These are phyloP conservation scores for Amphiduros pacificus DNA, from an alignment of 2,888 invertebrate species.

Conservation along the genomic window DNA sequence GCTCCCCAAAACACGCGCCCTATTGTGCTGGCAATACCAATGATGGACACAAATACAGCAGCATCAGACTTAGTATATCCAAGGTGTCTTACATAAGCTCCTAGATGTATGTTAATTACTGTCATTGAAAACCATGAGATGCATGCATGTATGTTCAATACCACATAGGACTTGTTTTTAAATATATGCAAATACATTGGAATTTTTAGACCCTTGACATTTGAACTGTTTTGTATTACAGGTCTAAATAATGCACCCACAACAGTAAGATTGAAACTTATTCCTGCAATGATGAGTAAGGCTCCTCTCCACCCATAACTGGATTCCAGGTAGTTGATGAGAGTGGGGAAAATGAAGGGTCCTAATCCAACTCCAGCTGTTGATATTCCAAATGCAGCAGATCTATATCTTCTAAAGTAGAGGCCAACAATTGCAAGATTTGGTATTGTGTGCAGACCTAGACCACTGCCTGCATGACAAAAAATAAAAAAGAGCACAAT, in stretches of 20 bases:
- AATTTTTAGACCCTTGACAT: not conserved
- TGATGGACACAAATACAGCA: not conserved
- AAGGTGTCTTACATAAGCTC: not conserved
- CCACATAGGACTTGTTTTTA: not conserved
- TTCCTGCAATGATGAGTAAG: not conserved
- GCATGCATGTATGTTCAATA: not conserved
- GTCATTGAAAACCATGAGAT: not conserved
- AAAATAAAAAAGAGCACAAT: not conserved
- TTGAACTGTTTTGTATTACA: too few species aligned
- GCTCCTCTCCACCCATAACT: not conserved
- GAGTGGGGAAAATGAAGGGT: slow-evolving; percentile 1
- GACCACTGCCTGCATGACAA: not conserved
- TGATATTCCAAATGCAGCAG: not conserved
- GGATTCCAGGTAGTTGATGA: not conserved
- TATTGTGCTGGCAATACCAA: not conserved
- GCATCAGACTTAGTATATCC: not conserved
- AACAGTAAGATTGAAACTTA: not conserved
- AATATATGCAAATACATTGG: not conserved
- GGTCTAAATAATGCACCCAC: not conserved
- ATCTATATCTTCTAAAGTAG: not conserved
- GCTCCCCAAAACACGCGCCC: not conserved
- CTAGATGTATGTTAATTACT: not conserved
- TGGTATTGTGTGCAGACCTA: slow-evolving; percentile 1
- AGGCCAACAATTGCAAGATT: not conserved
- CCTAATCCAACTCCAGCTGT: not conserved